Evolutionary conservation across 2,888 invertebrate genomes (phyloP).

Genomic region (Noctua fimbriata): DNA sequence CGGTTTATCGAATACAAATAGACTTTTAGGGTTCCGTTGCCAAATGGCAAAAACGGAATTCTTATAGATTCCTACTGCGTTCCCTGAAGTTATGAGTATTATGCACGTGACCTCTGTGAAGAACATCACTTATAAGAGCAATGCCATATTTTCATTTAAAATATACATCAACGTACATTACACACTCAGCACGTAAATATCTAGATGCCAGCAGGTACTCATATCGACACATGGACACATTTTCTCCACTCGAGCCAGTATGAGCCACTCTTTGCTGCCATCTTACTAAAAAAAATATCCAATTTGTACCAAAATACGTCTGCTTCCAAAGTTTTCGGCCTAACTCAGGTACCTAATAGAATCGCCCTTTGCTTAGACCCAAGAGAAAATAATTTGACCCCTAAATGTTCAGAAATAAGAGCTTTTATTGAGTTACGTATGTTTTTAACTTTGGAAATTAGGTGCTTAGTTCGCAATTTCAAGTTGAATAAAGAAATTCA

Average conservation of each 20-base stretch:
- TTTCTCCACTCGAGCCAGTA: slow-evolving; percentile 16
- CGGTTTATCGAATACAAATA: neutral
- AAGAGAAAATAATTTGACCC: slow-evolving; percentile 47
- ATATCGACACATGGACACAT: neutral
- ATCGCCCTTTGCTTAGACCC: slow-evolving; percentile 35
- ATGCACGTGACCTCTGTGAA: neutral
- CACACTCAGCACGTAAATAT: neutral
- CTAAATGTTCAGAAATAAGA: slow-evolving; percentile 18
- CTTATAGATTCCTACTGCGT: neutral
- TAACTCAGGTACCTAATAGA: slow-evolving; percentile 45
- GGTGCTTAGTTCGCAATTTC: slow-evolving; percentile 17
- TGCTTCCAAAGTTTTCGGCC: slow-evolving; percentile 44
- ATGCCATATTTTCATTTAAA: neutral
- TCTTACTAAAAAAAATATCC: slow-evolving; percentile 49
- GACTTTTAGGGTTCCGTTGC: neutral
- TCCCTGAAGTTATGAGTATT: neutral
- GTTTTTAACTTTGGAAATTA: slow-evolving; percentile 28
- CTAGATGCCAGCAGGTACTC: neutral
- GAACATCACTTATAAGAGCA: neutral
- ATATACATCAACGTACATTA: neutral
- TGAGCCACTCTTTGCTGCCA: slow-evolving; percentile 1
- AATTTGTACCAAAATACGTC: slow-evolving; percentile 54
- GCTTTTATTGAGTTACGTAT: slow-evolving; percentile 22
- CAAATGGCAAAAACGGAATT: neutral
- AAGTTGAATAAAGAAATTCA: slow-evolving; percentile 11